Conservation (phyloP, 2,797 vertebrate genomes). For the Allobates femoralis region DNA sequence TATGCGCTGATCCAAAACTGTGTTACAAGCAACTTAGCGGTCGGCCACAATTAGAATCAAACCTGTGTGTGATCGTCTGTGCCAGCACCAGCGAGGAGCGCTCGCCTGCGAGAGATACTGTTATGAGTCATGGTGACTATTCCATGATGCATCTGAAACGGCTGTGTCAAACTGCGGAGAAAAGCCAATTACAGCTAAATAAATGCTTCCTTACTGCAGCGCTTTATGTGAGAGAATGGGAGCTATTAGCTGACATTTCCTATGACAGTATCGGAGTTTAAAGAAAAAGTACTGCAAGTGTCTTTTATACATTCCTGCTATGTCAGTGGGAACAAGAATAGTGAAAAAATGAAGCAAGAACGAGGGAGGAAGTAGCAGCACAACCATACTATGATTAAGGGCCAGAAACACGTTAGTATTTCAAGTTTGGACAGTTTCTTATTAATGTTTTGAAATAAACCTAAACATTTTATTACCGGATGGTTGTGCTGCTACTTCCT, state of each 20-base stretch:
- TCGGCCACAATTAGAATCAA: conserved; percentile 36
- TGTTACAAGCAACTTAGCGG: conserved; percentile 12
- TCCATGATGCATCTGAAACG: conserved; percentile 36
- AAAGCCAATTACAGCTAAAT: conserved; percentile 46
- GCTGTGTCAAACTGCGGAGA: conserved; percentile 47
- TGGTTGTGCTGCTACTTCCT: too few relatives aligned
- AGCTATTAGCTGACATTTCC: conserved; percentile 5
- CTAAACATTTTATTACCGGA: too few relatives aligned
- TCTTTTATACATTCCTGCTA: neutral
- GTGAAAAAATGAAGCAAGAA: too few relatives aligned
- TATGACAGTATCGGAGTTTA: neutral
- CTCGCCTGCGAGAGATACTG: neutral
- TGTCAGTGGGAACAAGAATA: neutral
- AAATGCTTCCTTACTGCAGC: conserved; percentile 27
- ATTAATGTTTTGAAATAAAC: too few relatives aligned
- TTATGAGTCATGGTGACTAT: conserved; percentile 42
- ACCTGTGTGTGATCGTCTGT: conserved; percentile 19
- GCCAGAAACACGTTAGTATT: too few relatives aligned
- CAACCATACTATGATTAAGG: too few relatives aligned
- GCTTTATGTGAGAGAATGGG: conserved; percentile 11
- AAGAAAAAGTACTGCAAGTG: neutral
- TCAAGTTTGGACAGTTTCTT: too few relatives aligned
- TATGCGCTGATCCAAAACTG: neutral
- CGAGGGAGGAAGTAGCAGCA: too few relatives aligned
- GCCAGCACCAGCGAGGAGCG: conserved; percentile 25